Evolutionary conservation across 2,797 vertebrate genomes (phyloP), one percentile per base, ranked within the genome.

Genomic region (Manis javanica): DNA sequence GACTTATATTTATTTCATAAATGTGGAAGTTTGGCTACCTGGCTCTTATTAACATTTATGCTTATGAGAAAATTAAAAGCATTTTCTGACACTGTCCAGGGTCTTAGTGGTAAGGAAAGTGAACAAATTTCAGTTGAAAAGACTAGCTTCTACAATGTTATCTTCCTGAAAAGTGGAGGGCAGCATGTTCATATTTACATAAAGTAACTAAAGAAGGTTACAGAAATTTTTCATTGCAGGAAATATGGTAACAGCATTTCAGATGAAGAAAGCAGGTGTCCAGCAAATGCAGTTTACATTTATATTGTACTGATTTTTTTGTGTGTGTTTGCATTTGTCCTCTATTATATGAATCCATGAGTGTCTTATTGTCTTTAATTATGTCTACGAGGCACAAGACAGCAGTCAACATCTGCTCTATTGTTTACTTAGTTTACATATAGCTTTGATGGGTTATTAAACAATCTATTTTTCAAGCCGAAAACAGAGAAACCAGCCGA

Each of bases 401-500:
- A 98, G 98, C 98, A 98, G 98, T 97, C 98, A 98, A 98, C 99
- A 99, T 99, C 99, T 99, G 99, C 97, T 98, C 98, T 96, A 98
- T 99, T 99, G 99, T 99, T 99, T 98, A 94, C 69, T 96, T 95
- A 98, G 98, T 99, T 99, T 99, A 98, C 98, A 98, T 98, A 98
- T 97, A 98, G 98, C 98, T 98, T 99, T 98, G 98, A 99, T 98
- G 98, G 97, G 97, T 98, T 99, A 98, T 98, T 99, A 99, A 98
- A 98, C 98, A 98, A 98, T 98, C 98, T 98, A 98, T 98, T 98
- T 98, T 98, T 98, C 98, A 98, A 98, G 98, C 94, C 96, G 95
- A 97, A 98, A 99, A 98, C 97, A 97, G 98, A 98, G 97, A 98
- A 98, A 98, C 97, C 98, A 98, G 97, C 98, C 98, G 96, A 98